These are phyloP conservation scores for Danio aesculapii DNA, from an alignment of 2,797 vertebrate species.

Conservation along the genomic window DNA sequence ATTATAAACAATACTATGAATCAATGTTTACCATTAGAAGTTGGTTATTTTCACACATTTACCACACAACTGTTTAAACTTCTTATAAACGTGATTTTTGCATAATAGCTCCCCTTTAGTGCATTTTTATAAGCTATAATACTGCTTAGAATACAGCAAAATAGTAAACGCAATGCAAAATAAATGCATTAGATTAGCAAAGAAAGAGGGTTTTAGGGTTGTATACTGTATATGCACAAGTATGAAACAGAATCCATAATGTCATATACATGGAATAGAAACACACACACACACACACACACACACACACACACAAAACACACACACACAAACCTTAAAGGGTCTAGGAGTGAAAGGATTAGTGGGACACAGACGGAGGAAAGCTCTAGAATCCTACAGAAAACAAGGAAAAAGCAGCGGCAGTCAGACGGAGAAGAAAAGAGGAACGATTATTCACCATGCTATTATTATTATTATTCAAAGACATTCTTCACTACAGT, in stretches of 20 bases:
- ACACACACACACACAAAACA: conserved; percentile 82
- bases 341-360: conserved; percentile 98
- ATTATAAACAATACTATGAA: too few relatives aligned
- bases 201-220: not conserved
- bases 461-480: too few relatives aligned
- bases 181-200: not conserved
- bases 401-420: conserved; percentile 81
- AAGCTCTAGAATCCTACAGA: conserved; percentile 94
- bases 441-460: not conserved
- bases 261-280: conserved; percentile 26
- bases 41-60: too few relatives aligned
- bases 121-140: not conserved
- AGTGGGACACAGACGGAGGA: conserved; percentile 92
- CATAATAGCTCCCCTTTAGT: too few relatives aligned
- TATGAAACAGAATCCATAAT: conserved; percentile 19
- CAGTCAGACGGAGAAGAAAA: conserved; percentile 39
- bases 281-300: conserved; percentile 44
- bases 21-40: too few relatives aligned
- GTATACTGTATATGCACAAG: conserved; percentile 23
- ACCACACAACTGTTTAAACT: too few relatives aligned
- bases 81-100: too few relatives aligned
- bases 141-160: not conserved
- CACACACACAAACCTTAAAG: conserved; percentile 94
- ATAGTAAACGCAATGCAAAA: not conserved
- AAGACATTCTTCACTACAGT: too few relatives aligned